Evolutionary conservation across 2,888 invertebrate genomes (phyloP), one percentile per base, ranked within the genome.

Genomic region (Mamestra brassicae): DNA sequence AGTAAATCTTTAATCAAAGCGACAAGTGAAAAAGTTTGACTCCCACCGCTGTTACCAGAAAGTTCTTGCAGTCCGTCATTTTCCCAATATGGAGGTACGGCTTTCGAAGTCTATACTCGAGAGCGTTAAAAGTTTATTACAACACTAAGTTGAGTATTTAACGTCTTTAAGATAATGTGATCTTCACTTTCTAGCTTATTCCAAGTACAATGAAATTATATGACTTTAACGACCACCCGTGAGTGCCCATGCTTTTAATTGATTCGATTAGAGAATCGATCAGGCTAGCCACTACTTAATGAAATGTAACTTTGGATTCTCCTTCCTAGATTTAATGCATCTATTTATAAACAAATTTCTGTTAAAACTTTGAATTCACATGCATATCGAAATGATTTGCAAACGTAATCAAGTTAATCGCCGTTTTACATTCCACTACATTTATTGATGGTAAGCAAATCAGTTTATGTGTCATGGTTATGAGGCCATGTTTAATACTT

Each of bases 81-180:
- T 70, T 81, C 88, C 92, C 79, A 89, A 93, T 92, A 93, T 84
- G 92, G 94, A 38, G 75, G 80, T 71, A 86, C 92, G 82, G 91
- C 94, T 94, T 94, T 94, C 93, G 84, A 88, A 87, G 78, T 64
- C 71, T 66, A 78, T 86, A 86, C 81, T 84, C 69, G 50, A 45
- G 63, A 34, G 66, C 60, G 77, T 79, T 79, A 76, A 76, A 66
- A 60, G 10, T 82, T 85, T 78, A 76, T 71, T 74, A 54, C 71
- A 47, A 64, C 74, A 62, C 65, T 73, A 61, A 75, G 26, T 60
- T 68, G 15, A 71, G 47, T 83, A 73, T 79, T 73, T 63, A 74
- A 61, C 45, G 58, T 64, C 36, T 70, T 61, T 8, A 54, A 58
- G 26, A 83, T 61, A 83, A 71, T 60, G 55, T 60, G 47, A 71